phyloP scores from a whole-genome alignment of 2,113 vertebrate species.

The Dolichotis patagonum region DNA sequence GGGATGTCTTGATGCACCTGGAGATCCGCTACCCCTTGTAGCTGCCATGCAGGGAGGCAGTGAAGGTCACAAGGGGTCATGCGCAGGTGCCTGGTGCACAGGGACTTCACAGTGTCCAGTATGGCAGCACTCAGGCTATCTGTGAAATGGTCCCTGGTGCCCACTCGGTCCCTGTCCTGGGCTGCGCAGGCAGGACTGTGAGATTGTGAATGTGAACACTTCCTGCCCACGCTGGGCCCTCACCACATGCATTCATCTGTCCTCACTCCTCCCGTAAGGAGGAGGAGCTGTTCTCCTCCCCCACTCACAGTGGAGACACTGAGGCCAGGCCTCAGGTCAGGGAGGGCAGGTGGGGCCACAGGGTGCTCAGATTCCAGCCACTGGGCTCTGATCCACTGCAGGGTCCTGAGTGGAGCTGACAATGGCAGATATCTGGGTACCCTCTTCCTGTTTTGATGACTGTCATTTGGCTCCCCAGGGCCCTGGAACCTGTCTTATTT shows the following conservation, averaged over 20 bases:
- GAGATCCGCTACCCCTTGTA: too few relatives aligned
- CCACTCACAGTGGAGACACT: background rate
- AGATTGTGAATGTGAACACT: rapidly evolving
- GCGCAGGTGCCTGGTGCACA: rapidly evolving
- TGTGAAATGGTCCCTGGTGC: background rate
- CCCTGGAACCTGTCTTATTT: background rate
- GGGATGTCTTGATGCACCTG: too few relatives aligned
- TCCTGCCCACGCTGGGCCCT: background rate
- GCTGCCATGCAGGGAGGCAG: rapidly evolving
- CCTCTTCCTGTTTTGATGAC: background rate
- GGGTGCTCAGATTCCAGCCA: background rate
- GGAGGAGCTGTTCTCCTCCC: background rate
- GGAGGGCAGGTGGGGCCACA: background rate
- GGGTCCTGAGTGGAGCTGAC: background rate
- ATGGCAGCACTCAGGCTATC: rapidly evolving
- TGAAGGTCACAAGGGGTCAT: background rate
- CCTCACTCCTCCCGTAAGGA: background rate
- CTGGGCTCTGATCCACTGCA: background rate
- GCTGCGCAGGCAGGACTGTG: background rate
- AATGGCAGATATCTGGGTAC: background rate
- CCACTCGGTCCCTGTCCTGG: background rate
- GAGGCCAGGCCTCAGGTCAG: background rate
- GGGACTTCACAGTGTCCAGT: background rate
- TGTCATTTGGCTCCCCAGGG: background rate
- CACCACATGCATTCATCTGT: background rate